These are phyloP conservation scores for Paracentrotus lividus DNA, from an alignment of 53 echinoderm and acorn worm genomes.

Conservation along the genomic window DNA sequence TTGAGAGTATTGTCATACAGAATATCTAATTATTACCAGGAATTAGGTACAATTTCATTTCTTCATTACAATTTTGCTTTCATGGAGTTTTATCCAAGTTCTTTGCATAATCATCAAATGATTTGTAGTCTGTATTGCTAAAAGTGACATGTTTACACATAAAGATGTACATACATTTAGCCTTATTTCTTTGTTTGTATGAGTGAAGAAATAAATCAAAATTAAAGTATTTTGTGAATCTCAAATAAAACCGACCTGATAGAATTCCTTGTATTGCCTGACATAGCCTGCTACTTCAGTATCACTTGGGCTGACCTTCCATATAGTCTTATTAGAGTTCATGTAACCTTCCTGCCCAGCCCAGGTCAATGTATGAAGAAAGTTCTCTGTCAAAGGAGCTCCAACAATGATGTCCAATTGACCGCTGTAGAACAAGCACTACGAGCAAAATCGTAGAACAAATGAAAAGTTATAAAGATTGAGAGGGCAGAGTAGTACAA, in stretches of 20 bases:
- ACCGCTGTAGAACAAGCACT: conserved; percentile 91
- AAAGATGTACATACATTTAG: too few species aligned
- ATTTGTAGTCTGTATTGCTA: too few species aligned
- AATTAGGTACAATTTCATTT: too few species aligned
- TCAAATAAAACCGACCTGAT: conserved; percentile 74
- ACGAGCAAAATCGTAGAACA: not conserved
- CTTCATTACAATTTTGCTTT: too few species aligned
- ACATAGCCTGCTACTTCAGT: conserved; percentile 91
- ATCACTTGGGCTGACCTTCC: conserved; percentile 81
- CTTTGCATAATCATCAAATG: too few species aligned
- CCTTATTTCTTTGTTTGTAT: not conserved
- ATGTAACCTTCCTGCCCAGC: conserved; percentile 75
- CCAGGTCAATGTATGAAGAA: conserved; percentile 80
- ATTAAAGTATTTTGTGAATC: too few species aligned
- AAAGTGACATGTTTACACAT: too few species aligned
- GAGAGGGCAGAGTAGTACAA: not conserved
- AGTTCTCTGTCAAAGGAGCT: conserved; percentile 82
- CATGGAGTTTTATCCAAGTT: too few species aligned
- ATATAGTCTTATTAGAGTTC: conserved; percentile 75
- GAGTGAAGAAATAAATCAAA: too few species aligned
- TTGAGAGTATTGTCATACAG: too few species aligned
- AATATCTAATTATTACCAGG: too few species aligned
- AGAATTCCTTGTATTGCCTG: conserved; percentile 72
- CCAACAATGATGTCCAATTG: conserved; percentile 91
- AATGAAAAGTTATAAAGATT: not conserved